These are phyloP conservation scores for Scomber japonicus DNA, from an alignment of 2,113 vertebrate species.

Conservation along the genomic window DNA sequence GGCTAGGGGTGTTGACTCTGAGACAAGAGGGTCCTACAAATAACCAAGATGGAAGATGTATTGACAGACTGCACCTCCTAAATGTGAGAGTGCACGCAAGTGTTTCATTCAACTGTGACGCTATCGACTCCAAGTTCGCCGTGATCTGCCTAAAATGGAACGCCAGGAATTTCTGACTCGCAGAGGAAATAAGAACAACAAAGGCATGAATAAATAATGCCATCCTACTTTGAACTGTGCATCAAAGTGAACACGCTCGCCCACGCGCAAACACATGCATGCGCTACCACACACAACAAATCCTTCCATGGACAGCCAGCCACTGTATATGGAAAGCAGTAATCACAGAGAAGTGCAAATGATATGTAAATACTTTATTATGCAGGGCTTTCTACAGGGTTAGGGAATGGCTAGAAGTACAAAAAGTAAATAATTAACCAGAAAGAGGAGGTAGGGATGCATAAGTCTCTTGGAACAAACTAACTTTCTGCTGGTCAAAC, in stretches of 20 bases:
- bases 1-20: background rate
- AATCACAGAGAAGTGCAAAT: constrained; percentile 55
- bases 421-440: constrained; percentile 57
- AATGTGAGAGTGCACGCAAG: constrained; percentile 25
- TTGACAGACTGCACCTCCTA: constrained; percentile 56
- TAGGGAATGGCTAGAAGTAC: constrained; percentile 44
- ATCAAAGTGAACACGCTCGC: constrained; percentile 80
- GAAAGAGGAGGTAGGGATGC: background rate
- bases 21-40: constrained; percentile 54
- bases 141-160: constrained; percentile 75
- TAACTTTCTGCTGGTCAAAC: constrained; percentile 44
- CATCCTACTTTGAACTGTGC: constrained; percentile 81
- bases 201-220: constrained; percentile 84
- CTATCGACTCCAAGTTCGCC: constrained; percentile 60
- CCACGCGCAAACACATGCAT: constrained; percentile 38
- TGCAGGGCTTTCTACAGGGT: constrained; percentile 49
- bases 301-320: constrained; percentile 38
- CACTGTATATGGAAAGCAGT: constrained; percentile 58
- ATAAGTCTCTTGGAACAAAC: background rate
- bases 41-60: constrained; percentile 48
- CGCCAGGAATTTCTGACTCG: constrained; percentile 73
- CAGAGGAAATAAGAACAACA: constrained; percentile 82
- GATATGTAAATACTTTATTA: constrained; percentile 64
- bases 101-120: constrained; percentile 37
- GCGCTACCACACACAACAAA: constrained; percentile 22